Base-by-base conservation (phyloP, 2,888 invertebrate species). In the Anodontia alba region DNA sequence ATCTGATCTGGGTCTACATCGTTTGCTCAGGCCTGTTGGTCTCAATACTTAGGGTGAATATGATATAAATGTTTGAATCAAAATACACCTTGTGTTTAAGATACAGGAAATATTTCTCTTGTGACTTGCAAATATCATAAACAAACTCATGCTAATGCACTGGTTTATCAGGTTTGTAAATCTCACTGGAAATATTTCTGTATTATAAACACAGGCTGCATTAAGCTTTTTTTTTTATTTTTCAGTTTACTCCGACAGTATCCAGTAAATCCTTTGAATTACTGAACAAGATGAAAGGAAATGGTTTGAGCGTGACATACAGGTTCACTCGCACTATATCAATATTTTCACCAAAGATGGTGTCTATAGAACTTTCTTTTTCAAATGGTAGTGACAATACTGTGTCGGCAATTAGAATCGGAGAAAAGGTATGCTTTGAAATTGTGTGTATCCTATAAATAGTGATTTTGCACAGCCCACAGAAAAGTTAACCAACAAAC, bases 271-370 rank as follows among this genome's bases (percentile, higher is more conserved):
- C 90, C 5, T 88, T 90, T 76, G 94, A 94, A 78, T 89, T 95
- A 70, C 76, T 95, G 81, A 94, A 94, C 87, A 87, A 91, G 46
- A 92, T 94, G 80, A 89, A 89, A 8, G 93, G 93, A n/a, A 91
- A 90, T 74, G 95, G 96, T 95, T 86, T 96, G 43, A 90, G 93
- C 75, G 92, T 95, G 36, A 87, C 90, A 1, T 95, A 95, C 84
- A 94, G 51, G 74, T 94, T 93, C 85, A 93, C 93, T 0, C 83
- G 94, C 38, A 93, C 93, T 26, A 91, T 94, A 57, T 94, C 94
- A 66, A 89, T 98, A 73, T 97, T 96, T 95, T 98, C 98, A 12
- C 95, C 96, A 5, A 95, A 95, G 85, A 97, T 98, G 97, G 96
- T 96, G 80, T 97, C 97, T 29, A 95, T 99, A 17, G 97, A 98